Percentiles rank a stretch among this genome's conserved stretches.
Conservation (phyloP, 2,888 invertebrate genomes). For the Rhaphigaster nebulosa region DNA sequence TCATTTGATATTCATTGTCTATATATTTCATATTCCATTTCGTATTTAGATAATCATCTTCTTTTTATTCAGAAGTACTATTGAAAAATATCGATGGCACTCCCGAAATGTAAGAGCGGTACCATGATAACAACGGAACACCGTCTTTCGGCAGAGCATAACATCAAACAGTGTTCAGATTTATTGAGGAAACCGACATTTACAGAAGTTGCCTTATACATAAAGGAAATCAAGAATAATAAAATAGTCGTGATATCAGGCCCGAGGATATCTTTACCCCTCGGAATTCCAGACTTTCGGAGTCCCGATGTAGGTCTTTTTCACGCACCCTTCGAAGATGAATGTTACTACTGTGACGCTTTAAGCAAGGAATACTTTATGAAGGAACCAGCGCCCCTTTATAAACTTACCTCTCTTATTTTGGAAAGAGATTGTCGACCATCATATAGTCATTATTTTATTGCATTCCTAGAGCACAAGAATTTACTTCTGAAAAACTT, state of each 20-base stretch:
- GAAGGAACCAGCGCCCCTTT: background rate
- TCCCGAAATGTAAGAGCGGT: background rate
- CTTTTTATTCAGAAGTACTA: background rate
- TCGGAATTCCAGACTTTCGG: background rate
- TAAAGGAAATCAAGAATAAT: background rate
- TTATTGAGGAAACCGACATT: background rate
- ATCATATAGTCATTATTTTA: background rate
- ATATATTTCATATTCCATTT: background rate
- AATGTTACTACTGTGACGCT: background rate
- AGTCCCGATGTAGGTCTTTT: background rate
- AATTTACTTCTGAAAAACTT: background rate
- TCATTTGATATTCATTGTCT: background rate
- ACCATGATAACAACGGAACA: background rate
- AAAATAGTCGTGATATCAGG: constrained; percentile 26
- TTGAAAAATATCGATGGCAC: background rate
- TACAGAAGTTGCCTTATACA: background rate
- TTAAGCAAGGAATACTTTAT: background rate
- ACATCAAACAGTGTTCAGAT: background rate
- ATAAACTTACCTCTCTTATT: background rate
- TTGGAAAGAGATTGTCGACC: background rate
- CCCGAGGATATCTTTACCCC: background rate
- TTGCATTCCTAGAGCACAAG: background rate
- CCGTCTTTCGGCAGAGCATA: background rate
- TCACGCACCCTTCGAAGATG: background rate
- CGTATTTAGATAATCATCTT: background rate